phyloP scores from a whole-genome alignment of 1,140 invertebrate species.

The Trichonephila inaurata region DNA sequence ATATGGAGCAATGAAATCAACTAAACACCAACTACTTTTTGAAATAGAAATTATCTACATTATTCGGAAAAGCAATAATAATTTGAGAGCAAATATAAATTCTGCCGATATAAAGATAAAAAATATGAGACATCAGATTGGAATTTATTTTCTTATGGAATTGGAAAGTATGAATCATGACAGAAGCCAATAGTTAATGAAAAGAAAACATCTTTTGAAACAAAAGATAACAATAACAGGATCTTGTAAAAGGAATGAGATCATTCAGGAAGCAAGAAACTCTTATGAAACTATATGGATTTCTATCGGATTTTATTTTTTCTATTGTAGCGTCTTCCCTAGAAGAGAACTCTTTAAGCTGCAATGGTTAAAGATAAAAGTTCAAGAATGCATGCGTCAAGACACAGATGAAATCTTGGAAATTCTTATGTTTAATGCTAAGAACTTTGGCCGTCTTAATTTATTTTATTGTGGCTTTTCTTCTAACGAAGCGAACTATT shows the following conservation, averaged over 20 bases:
- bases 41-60: neutral
- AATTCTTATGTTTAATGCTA: too few species aligned
- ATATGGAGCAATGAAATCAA: neutral
- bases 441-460: too few species aligned
- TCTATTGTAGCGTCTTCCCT: neutral
- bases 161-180: neutral
- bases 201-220: neutral
- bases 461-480: too few species aligned
- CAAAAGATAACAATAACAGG: neutral
- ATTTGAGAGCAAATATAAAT: neutral
- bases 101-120: neutral
- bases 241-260: neutral
- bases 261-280: neutral
- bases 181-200: neutral
- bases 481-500: too few species aligned
- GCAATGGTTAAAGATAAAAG: too few species aligned
- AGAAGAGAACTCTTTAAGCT: neutral
- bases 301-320: neutral
- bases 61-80: neutral
- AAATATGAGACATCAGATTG: neutral
- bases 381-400: too few species aligned
- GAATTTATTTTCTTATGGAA: neutral
- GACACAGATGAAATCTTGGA: too few species aligned
- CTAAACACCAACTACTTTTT: too few species aligned
- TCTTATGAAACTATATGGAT: accelerated